Conservation (phyloP, 1,140 invertebrate genomes). For the Drosophila athabasca region DNA sequence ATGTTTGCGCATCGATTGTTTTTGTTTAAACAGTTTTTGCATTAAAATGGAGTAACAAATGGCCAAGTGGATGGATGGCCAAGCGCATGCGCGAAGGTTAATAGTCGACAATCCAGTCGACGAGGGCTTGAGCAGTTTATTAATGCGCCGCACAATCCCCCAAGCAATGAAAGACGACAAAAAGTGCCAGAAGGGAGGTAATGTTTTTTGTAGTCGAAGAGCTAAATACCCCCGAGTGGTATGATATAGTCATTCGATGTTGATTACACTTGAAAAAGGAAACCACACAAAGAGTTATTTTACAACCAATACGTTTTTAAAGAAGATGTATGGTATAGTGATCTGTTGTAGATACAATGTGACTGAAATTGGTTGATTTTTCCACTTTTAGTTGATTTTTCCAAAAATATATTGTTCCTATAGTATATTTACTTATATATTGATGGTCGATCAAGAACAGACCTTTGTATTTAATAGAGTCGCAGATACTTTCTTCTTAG, state of each 20-base stretch:
- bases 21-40: constrained; percentile 22
- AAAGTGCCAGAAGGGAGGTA: constrained; percentile 8
- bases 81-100: constrained; percentile 71
- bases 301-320: background rate
- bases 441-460: no score
- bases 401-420: no score
- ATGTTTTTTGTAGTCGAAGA: no score
- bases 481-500: no score
- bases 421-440: no score
- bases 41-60: constrained; percentile 24
- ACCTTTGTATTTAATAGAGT: no score
- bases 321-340: no score
- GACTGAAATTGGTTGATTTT: no score
- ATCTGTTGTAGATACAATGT: no score
- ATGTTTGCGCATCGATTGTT: constrained; percentile 47
- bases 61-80: constrained; percentile 3
- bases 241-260: background rate
- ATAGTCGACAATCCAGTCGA: constrained; percentile 23
- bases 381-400: no score
- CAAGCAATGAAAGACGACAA: constrained; percentile 59
- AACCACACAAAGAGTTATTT: background rate
- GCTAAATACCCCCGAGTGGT: no score
- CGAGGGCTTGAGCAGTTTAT: constrained; percentile 24
- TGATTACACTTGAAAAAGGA: no score
- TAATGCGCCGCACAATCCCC: constrained; percentile 20